Conservation (phyloP, 2,888 invertebrate genomes). For the Lydus trimaculatus region DNA sequence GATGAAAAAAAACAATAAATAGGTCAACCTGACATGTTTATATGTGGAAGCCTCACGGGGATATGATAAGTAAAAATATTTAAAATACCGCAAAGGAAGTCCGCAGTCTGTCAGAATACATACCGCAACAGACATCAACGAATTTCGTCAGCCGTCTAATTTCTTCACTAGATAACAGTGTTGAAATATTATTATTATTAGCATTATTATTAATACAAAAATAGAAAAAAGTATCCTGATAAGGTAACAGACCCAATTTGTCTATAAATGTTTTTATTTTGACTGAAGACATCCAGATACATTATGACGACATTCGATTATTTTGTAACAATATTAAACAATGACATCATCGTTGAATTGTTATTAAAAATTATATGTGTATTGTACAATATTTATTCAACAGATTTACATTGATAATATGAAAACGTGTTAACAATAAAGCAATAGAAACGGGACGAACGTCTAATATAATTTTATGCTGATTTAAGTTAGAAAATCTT, state of each 20-base stretch:
- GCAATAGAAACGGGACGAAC: background rate
- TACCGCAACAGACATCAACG: background rate
- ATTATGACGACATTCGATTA: background rate
- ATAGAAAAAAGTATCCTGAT: background rate
- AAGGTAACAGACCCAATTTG: background rate
- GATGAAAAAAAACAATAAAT: background rate
- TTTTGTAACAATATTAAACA: slow-evolving; percentile 2
- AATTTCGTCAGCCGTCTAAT: background rate
- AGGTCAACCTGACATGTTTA: background rate
- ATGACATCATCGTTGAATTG: slow-evolving; percentile 3
- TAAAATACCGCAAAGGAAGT: slow-evolving; percentile 9
- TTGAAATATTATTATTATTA: background rate
- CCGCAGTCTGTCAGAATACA: background rate
- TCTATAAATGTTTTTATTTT: background rate
- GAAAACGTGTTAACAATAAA: slow-evolving; percentile 1
- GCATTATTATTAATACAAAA: background rate
- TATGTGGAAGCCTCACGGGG: background rate
- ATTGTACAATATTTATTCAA: slow-evolving; percentile 6
- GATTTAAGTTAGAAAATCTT: background rate
- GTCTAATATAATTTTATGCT: background rate
- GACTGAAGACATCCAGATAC: background rate
- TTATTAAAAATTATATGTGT: background rate
- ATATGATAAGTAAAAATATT: slow-evolving; percentile 7
- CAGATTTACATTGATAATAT: slow-evolving; percentile 5
- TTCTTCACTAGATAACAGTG: background rate